Conservation (phyloP, 1,140 invertebrate genomes). For the Zaprionus lachaisei region DNA sequence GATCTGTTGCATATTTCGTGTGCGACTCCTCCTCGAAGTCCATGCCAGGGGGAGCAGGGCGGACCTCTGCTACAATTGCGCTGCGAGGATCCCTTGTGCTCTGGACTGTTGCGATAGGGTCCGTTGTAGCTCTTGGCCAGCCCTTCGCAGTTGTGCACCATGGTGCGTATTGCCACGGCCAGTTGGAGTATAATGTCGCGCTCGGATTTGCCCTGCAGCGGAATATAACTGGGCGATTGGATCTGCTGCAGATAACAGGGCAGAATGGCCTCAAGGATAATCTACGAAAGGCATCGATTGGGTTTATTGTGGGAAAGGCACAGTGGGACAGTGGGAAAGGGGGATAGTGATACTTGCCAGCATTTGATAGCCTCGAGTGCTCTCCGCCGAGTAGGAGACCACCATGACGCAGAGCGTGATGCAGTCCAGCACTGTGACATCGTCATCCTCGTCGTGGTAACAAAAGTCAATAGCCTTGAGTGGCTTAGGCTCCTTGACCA, state of each 20-base stretch:
- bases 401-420: conserved; percentile 98
- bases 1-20: conserved; percentile 91
- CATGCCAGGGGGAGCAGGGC: conserved; percentile 91
- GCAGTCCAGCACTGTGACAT: conserved; percentile 96
- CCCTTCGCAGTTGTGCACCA: conserved; percentile 98
- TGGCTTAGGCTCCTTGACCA: conserved; percentile 98
- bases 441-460: conserved; percentile 97
- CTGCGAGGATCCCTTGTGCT: conserved; percentile 94
- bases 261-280: conserved; percentile 97
- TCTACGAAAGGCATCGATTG: conserved; percentile 86
- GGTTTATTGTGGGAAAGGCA: neutral
- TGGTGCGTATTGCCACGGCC: conserved; percentile 96
- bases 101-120: conserved; percentile 93
- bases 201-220: conserved; percentile 93
- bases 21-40: conserved; percentile 96
- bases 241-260: conserved; percentile 97
- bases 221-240: conserved; percentile 93
- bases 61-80: conserved; percentile 90
- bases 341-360: conserved; percentile 87
- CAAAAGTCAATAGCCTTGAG: conserved; percentile 98
- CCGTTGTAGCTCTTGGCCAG: conserved; percentile 97
- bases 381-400: conserved; percentile 98
- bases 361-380: conserved; percentile 98
- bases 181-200: conserved; percentile 97
- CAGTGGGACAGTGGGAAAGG: neutral